Evolutionary conservation across 2,888 invertebrate species (phyloP).

Genomic region (Pyrrhosoma nymphula): DNA sequence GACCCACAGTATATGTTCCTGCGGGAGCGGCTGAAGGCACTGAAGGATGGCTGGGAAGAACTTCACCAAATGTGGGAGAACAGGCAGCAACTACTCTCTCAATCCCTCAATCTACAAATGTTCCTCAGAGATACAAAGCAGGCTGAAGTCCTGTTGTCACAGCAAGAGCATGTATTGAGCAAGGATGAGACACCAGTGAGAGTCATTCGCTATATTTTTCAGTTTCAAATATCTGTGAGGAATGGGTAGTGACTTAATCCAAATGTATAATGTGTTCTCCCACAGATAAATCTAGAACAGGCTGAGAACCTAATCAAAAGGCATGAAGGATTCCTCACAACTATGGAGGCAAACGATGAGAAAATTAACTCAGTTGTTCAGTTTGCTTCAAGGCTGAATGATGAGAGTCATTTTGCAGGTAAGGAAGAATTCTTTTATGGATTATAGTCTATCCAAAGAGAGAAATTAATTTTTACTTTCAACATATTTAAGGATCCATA

Average conservation of each 20-base stretch:
- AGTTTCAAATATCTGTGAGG: background rate
- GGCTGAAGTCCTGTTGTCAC: conserved; percentile 97
- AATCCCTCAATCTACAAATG: conserved; percentile 96
- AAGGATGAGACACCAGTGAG: conserved; percentile 96
- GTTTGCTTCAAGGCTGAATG: conserved; percentile 93
- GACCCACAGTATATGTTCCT: conserved; percentile 99
- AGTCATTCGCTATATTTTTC: conserved; percentile 50
- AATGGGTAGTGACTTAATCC: conserved; percentile 20
- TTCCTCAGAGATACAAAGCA: conserved; percentile 98
- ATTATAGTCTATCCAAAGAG: no score
- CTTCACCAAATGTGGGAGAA: conserved; percentile 99
- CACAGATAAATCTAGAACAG: conserved; percentile 91
- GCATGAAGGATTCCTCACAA: conserved; percentile 99
- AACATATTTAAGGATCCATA: no score
- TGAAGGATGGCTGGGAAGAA: conserved; percentile 99
- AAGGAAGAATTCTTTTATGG: conserved; percentile 73
- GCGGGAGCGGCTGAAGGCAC: conserved; percentile 96
- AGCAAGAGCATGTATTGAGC: conserved; percentile 98
- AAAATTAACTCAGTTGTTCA: conserved; percentile 98
- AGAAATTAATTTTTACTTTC: no score
- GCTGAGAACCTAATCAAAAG: conserved; percentile 98
- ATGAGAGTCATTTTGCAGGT: conserved; percentile 95
- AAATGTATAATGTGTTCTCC: conserved; percentile 68
- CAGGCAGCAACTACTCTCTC: conserved; percentile 94
- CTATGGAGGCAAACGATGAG: conserved; percentile 99